Evolutionary conservation across 2,888 invertebrate species (phyloP).

Genomic region (Volucella bombylans): DNA sequence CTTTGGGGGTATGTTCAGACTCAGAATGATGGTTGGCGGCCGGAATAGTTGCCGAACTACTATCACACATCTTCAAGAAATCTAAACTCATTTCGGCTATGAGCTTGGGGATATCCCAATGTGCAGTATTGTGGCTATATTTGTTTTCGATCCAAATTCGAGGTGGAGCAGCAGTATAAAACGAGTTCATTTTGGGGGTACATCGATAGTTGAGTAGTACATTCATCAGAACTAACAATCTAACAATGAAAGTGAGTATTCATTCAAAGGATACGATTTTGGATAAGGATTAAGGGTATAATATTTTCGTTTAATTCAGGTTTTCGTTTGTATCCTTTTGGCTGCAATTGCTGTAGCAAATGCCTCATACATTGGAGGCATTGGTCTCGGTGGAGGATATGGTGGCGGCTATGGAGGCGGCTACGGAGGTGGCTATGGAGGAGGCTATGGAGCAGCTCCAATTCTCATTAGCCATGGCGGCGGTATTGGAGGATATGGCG

Average conservation of each 20-base stretch:
- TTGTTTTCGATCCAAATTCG: background rate
- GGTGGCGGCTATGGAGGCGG: slow-evolving; percentile 13
- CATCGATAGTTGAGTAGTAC: slow-evolving; percentile 53
- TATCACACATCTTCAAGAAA: slow-evolving; percentile 4
- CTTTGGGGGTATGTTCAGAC: slow-evolving; percentile 4
- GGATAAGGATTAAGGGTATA: slow-evolving; percentile 29
- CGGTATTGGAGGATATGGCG: background rate
- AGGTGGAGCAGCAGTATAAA: slow-evolving; percentile 61
- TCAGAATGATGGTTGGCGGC: background rate
- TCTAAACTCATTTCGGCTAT: slow-evolving; percentile 12
- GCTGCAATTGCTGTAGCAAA: slow-evolving; percentile 48
- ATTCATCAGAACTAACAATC: slow-evolving; percentile 29
- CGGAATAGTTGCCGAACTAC: slow-evolving; percentile 32
- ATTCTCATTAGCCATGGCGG: background rate
- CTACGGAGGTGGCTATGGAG: slow-evolving; percentile 22
- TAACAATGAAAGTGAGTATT: slow-evolving; percentile 56
- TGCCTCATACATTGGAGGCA: slow-evolving; percentile 40
- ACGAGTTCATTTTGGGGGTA: slow-evolving; percentile 31
- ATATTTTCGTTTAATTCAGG: slow-evolving; percentile 18
- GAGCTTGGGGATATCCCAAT: slow-evolving; percentile 12
- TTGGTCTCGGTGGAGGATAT: slow-evolving; percentile 20
- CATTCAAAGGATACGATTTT: background rate
- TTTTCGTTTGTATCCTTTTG: slow-evolving; percentile 56
- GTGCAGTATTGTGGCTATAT: no score
- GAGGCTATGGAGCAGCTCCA: slow-evolving; percentile 14